These are phyloP conservation scores for Trigoniulus corallinus DNA, from an alignment of 1,140 invertebrate species.

Conservation along the genomic window DNA sequence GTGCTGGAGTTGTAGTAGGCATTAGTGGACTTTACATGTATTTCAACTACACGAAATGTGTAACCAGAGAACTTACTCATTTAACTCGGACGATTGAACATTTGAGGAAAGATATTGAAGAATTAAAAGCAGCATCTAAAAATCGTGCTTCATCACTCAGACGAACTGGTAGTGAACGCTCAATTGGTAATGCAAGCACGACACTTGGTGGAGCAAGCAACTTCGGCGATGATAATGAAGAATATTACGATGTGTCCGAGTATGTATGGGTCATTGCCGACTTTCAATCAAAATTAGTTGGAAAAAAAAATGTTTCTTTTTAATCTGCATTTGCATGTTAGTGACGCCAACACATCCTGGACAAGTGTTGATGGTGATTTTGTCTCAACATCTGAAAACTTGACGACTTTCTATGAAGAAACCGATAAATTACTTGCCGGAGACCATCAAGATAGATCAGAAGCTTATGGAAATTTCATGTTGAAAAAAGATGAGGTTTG, in stretches of 20 bases:
- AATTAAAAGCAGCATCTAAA: too few species aligned
- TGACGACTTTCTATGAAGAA: conserved; percentile 8
- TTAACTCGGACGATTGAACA: conserved; percentile 14
- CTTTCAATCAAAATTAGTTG: not conserved
- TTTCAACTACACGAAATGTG: conserved; percentile 12
- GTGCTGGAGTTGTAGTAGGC: conserved; percentile 16
- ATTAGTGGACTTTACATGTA: conserved; percentile 16
- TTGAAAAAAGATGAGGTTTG: conserved; percentile 17
- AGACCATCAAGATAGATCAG: conserved; percentile 12
- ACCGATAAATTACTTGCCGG: conserved; percentile 18
- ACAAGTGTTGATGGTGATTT: not conserved
- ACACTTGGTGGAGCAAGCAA: too few species aligned
- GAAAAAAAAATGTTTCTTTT: not conserved
- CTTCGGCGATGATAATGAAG: conserved; percentile 13
- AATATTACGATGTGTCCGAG: conserved; percentile 15
- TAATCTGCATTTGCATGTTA: too few species aligned
- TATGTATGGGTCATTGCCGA: not conserved
- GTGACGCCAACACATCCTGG: not conserved
- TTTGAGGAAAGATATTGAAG: conserved; percentile 13
- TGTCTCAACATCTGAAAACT: not conserved
- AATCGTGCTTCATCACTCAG: too few species aligned
- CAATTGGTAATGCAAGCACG: too few species aligned
- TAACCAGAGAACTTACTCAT: conserved; percentile 12
- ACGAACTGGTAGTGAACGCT: too few species aligned
- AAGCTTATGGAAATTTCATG: conserved; percentile 15